Conservation (phyloP, 2,113 vertebrate genomes). For the Parus major region DNA sequence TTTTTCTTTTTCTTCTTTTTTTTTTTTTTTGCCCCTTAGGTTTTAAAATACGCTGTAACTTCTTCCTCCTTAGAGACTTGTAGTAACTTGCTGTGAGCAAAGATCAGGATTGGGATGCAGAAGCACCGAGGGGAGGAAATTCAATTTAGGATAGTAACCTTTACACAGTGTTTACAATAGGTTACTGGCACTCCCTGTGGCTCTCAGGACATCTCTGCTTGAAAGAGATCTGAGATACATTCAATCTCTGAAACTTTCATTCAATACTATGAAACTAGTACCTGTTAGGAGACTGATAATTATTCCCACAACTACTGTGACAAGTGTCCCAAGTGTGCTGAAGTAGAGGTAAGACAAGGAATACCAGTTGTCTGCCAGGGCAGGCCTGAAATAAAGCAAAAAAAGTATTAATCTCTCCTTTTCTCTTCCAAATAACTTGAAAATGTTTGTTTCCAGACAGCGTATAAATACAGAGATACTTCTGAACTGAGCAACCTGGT, state of each 20-base stretch:
- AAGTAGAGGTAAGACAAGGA: slow-evolving; percentile 84
- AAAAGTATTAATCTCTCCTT: not conserved
- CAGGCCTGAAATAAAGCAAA: slow-evolving; percentile 65
- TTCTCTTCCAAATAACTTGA: not conserved
- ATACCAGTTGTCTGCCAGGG: slow-evolving; percentile 80
- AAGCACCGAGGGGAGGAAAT: not conserved
- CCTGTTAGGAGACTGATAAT: slow-evolving; percentile 82
- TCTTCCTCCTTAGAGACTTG: not conserved
- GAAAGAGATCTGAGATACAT: not conserved
- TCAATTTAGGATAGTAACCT: not conserved
- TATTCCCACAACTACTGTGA: slow-evolving; percentile 76
- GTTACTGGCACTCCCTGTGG: not conserved
- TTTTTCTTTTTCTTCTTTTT: not conserved
- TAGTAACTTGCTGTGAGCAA: not conserved
- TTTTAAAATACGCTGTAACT: not conserved
- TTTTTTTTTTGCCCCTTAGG: not conserved
- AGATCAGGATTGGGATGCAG: not conserved
- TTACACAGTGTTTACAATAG: not conserved
- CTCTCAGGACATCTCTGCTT: not conserved
- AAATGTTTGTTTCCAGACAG: not conserved
- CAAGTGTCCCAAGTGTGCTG: slow-evolving; percentile 81
- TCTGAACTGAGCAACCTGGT: not conserved
- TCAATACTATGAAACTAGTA: slow-evolving; percentile 23
- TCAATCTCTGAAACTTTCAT: not conserved
- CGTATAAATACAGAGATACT: not conserved